A percentile compares a stretch with the other conserved stretches of the same genome.
These are phyloP conservation scores for Syncerus caffer DNA, from an alignment of 2,797 vertebrate species.

Conservation along the genomic window DNA sequence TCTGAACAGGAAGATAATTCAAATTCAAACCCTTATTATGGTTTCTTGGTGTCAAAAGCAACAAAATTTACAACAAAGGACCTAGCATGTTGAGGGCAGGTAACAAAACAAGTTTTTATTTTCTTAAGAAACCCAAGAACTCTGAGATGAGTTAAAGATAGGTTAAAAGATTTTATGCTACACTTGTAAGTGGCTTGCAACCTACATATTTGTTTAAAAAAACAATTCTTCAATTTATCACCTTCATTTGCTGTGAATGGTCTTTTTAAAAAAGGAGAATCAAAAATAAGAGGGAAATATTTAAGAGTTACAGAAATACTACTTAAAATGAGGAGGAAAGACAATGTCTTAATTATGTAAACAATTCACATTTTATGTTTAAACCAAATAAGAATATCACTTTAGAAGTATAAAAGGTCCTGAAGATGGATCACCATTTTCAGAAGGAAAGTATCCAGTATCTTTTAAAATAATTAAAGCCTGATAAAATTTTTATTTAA, in stretches of 20 bases:
- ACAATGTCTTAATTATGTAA: background rate
- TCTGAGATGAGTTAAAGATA: background rate
- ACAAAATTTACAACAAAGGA: background rate
- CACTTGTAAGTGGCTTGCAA: background rate
- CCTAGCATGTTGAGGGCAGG: background rate
- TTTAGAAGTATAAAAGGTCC: background rate
- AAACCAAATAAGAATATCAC: background rate
- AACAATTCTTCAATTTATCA: background rate
- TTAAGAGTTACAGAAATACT: background rate
- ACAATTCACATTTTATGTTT: background rate
- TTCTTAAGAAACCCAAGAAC: slow-evolving; percentile 14
- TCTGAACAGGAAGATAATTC: slow-evolving; percentile 41
- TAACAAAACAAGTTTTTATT: slow-evolving; percentile 16
- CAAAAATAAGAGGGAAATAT: background rate
- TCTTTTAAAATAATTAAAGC: slow-evolving; percentile 15
- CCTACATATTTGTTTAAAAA: background rate
- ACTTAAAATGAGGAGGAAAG: background rate
- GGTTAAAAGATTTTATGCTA: background rate
- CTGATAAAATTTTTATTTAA: slow-evolving; percentile 32
- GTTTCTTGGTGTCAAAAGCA: background rate
- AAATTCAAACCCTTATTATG: background rate
- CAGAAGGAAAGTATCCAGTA: background rate
- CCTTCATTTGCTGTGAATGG: background rate
- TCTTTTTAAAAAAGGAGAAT: background rate
- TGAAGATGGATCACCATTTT: background rate